Evolutionary conservation across 2,113 vertebrate genomes (phyloP).

Genomic region (Peromyscus maniculatus): DNA sequence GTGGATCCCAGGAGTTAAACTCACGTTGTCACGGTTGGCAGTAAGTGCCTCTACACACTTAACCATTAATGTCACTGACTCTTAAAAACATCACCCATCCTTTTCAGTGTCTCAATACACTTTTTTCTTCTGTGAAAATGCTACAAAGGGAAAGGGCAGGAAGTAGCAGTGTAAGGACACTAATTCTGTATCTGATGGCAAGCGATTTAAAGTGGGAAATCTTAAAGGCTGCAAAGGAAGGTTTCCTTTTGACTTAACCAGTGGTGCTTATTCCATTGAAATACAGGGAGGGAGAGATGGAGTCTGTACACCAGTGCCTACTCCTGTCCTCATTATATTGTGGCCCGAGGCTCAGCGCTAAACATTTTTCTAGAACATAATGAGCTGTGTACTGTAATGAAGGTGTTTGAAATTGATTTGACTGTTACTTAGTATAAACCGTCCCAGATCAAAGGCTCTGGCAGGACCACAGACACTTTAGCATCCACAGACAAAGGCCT

Average conservation of each 20-base stretch:
- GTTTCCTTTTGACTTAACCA: slow-evolving; percentile 65
- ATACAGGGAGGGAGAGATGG: neutral
- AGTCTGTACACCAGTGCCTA: neutral
- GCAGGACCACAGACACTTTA: slow-evolving; percentile 40
- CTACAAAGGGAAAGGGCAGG: slow-evolving; percentile 43
- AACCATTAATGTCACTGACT: neutral
- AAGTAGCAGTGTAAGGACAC: slow-evolving; percentile 68
- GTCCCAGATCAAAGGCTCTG: slow-evolving; percentile 84
- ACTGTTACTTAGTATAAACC: slow-evolving; percentile 83
- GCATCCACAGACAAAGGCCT: slow-evolving; percentile 55
- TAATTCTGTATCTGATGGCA: slow-evolving; percentile 61
- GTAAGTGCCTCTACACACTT: neutral
- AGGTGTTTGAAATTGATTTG: slow-evolving; percentile 87
- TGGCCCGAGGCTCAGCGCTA: slow-evolving; percentile 82
- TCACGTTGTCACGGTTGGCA: neutral
- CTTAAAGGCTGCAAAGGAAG: slow-evolving; percentile 72
- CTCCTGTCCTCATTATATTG: slow-evolving; percentile 86
- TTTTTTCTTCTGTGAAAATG: slow-evolving; percentile 49
- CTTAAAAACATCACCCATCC: neutral
- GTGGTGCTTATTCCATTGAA: slow-evolving; percentile 59
- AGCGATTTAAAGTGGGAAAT: slow-evolving; percentile 72
- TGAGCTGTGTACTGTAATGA: slow-evolving; percentile 84
- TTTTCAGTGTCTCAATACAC: neutral
- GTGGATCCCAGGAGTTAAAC: neutral
- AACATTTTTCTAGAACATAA: slow-evolving; percentile 81